Percentiles rank a stretch among this genome's conserved stretches.
These are phyloP conservation scores for Mohoua ochrocephala DNA, from an alignment of 2,113 vertebrate genomes.

Conservation along the genomic window DNA sequence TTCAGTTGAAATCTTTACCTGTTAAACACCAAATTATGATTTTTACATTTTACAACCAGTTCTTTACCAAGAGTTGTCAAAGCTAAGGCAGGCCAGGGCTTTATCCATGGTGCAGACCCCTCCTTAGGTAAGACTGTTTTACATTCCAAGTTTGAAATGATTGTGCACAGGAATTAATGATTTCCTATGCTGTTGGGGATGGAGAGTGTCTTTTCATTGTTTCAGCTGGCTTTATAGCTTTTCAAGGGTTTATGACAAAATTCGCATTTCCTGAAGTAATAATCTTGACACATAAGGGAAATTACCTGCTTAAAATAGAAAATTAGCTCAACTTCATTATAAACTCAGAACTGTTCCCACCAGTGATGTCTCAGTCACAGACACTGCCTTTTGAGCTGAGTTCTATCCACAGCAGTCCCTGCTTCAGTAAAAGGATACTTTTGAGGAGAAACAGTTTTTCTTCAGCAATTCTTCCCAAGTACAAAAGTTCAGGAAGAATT, in stretches of 20 bases:
- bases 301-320: neutral
- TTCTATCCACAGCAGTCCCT: neutral
- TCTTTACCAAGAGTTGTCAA: neutral
- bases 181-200: neutral
- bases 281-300: neutral
- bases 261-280: neutral
- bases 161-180: neutral
- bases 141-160: fast-evolving
- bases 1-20: neutral
- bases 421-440: neutral
- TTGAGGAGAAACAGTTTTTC: neutral
- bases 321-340: neutral
- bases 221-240: neutral
- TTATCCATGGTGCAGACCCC: neutral
- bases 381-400: neutral
- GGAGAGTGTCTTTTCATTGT: neutral
- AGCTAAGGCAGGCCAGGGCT: neutral
- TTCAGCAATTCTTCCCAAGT: neutral
- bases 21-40: neutral
- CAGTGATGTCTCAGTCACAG: neutral
- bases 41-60: neutral
- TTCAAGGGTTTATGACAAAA: neutral
- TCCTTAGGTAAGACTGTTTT: neutral
- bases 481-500: neutral
- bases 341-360: neutral